phyloP scores from a whole-genome alignment of 92 coral and sea anemone species.

The Scolanthus callimorphus region DNA sequence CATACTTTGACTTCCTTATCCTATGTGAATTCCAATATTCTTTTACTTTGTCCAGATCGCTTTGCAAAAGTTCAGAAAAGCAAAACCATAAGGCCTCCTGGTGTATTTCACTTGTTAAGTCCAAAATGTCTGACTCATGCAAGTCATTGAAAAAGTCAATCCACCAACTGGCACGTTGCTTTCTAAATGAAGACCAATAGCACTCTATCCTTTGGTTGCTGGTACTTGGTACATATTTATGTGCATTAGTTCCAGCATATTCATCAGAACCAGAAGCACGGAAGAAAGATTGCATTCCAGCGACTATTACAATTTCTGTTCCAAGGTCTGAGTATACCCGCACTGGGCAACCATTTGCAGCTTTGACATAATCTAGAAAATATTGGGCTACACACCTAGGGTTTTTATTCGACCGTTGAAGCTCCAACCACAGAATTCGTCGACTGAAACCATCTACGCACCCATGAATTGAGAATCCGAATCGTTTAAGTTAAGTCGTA shows the following conservation, averaged over 20 bases:
- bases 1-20: conserved; percentile 65
- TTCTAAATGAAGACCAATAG: conserved; percentile 29
- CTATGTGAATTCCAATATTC: conserved; percentile 64
- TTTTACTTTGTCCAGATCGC: conserved; percentile 51
- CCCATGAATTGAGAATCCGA: conserved; percentile 61
- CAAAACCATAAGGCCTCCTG: conserved; percentile 62
- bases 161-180: conserved; percentile 54
- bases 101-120: conserved; percentile 51
- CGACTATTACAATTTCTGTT: conserved; percentile 47
- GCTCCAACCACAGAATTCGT: conserved; percentile 47
- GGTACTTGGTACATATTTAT: conserved; percentile 49
- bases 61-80: conserved; percentile 53
- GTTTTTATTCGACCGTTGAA: conserved; percentile 46
- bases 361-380: conserved; percentile 29
- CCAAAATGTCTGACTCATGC: conserved; percentile 55
- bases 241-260: conserved; percentile 39
- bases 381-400: conserved; percentile 41
- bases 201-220: conserved; percentile 45
- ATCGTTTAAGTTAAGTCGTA: conserved; percentile 61
- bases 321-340: conserved; percentile 45
- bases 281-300: conserved; percentile 46
- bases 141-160: conserved; percentile 59
- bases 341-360: conserved; percentile 48
- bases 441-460: conserved; percentile 54
- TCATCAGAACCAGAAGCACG: conserved; percentile 40